phyloP scores from a whole-genome alignment of 2,113 vertebrate species.

The Podocnemis expansa region DNA sequence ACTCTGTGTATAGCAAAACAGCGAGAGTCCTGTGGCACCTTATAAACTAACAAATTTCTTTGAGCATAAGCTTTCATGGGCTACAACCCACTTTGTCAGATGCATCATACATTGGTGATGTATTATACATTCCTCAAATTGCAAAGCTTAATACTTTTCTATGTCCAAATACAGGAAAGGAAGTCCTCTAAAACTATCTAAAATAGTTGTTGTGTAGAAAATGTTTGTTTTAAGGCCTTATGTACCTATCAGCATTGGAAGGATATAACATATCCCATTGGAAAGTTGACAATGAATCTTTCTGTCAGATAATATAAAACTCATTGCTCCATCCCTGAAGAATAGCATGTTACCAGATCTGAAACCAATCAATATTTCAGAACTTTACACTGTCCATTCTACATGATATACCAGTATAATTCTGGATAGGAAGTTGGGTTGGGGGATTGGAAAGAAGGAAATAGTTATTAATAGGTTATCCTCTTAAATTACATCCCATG shows the following conservation, averaged over 20 bases:
- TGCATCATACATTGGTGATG: neutral
- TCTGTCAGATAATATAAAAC: neutral
- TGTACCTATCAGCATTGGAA: neutral
- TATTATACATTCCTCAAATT: neutral
- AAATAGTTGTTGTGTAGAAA: neutral
- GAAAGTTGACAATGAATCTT: accelerated
- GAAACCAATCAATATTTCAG: neutral
- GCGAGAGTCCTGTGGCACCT: no score
- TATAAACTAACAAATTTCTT: no score
- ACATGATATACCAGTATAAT: neutral
- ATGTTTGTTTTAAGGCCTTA: neutral
- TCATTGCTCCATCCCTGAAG: neutral
- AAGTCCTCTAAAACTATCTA: accelerated
- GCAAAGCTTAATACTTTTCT: neutral
- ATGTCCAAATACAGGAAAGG: neutral
- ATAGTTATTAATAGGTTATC: neutral
- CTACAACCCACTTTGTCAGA: no score
- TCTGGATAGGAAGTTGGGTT: neutral
- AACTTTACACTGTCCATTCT: neutral
- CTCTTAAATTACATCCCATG: neutral
- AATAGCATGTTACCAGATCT: neutral
- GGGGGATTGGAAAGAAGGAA: neutral
- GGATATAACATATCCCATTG: neutral
- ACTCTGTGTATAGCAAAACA: no score
- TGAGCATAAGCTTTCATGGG: no score